Base-by-base conservation (phyloP, 2,888 invertebrate genomes). In the Germaria angustata region DNA sequence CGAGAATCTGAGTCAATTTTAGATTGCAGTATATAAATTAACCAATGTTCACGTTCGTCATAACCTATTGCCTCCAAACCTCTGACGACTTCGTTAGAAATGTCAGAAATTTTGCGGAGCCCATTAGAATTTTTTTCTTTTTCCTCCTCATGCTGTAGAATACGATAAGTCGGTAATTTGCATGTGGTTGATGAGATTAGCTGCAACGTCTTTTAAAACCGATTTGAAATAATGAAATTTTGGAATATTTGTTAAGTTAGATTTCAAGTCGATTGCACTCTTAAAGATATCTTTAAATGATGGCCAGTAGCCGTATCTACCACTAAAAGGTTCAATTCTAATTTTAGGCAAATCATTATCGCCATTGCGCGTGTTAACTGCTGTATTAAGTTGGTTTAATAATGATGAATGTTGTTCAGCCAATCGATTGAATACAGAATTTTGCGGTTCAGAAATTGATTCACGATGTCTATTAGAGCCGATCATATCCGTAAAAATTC, bases 391-490 rank as follows among this genome's bases (percentile, higher is more conserved):
- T 28, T 6, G 3, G 6, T 28, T 28, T 6, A 28, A 6, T 28
- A 28, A 28, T 6, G 28, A 28, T 28, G 39, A 39, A 39, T 39
- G 39, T n/a, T 39, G 13, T 39, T 39, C 39, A n/a, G 75, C 57
- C 24, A 66, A 66, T 2, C 36, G 46, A 49, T 55, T 46, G 36
- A 75, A 57, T 39, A 28, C 75, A 11, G 24, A 34, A 46, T 32
- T 39, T 17, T 55, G 63, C 20, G 28, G 34, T 41, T n/a, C n/a
- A n/a, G n/a, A n/a, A n/a, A 13, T n/a, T 34, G 53, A 11, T 13
- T 5, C 51, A 2, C 13, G 11, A 13, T 17, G 36, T 28, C 13
- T 22, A 5, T 36, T 1, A 24, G 24, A 9, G n/a, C 28, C 5
- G 22, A 44, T 6, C 15, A 61, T 32, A 1, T 53, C 44, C 7